Base-by-base conservation (phyloP, 37 sponge, comb jelly and placozoan genomes). In the Dysidea cf. avara region DNA sequence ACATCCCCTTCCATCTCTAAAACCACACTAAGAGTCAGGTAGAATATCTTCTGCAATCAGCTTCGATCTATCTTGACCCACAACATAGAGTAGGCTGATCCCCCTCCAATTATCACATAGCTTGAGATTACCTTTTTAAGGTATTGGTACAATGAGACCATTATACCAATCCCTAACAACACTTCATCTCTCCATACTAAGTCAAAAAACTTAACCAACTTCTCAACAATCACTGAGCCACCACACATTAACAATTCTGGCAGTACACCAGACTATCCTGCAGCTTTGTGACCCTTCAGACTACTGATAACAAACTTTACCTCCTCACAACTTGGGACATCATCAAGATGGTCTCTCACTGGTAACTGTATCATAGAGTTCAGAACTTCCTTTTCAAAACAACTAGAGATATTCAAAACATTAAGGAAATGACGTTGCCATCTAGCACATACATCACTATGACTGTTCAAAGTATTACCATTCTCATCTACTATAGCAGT, bases 1-100 rank as follows among this genome's bases (percentile, higher is more conserved):
- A n/a, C n/a, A n/a, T n/a, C n/a, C n/a, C n/a, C n/a, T n/a, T n/a
- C n/a, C n/a, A n/a, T n/a, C 78, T 68, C n/a, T n/a, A n/a, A n/a
- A n/a, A n/a, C 12, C 71, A 79, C 80, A 69, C 71, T 79, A 63
- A 69, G 80, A 69, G 29, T 79, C 71, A n/a, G n/a, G n/a, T n/a
- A n/a, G n/a, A n/a, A n/a, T n/a, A n/a, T n/a, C n/a, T n/a, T n/a
- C n/a, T n/a, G 77, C 66, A 13, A 76, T 64, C 48, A 28, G 5
- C 55, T 64, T 53, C 34, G 39, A 57, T 33, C 78, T 11, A 13
- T 77, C 38, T 50, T 79, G 67, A 11, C 71, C 71, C 50, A 79
- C n/a, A n/a, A n/a, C n/a, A n/a, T n/a, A n/a, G n/a, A n/a, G n/a
- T n/a, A n/a, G n/a, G n/a, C n/a, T n/a, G n/a, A n/a, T n/a, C n/a